These are phyloP conservation scores for Glaucopsyche alexis DNA, from an alignment of 2,888 invertebrate species.

Conservation along the genomic window DNA sequence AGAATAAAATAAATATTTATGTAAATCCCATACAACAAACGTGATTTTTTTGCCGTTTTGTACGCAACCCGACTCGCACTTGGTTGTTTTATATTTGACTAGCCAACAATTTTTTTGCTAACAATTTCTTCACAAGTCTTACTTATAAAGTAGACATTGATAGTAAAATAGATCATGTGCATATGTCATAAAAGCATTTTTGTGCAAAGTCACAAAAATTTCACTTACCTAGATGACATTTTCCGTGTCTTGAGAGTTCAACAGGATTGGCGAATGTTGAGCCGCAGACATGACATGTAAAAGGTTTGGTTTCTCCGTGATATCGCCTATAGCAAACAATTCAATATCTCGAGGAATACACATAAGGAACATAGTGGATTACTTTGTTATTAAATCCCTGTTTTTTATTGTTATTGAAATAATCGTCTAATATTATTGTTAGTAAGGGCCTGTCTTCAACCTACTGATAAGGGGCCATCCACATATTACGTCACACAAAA, in stretches of 20 bases:
- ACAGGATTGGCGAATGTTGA: conserved; percentile 90
- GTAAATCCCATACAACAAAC: too few species aligned
- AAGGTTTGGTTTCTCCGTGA: conserved; percentile 92
- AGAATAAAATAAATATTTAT: too few species aligned
- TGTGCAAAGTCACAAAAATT: not conserved
- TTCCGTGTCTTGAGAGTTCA: conserved; percentile 89
- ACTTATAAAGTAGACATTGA: too few species aligned
- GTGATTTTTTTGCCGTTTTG: too few species aligned
- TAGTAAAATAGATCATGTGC: too few species aligned
- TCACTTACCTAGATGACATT: conserved; percentile 88
- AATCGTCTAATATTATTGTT: not conserved
- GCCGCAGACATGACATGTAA: conserved; percentile 89
- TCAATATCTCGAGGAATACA: conserved; percentile 14
- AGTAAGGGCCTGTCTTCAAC: not conserved
- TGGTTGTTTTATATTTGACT: too few species aligned
- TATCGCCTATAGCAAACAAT: conserved; percentile 81
- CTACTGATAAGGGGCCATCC: too few species aligned
- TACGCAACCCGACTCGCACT: too few species aligned
- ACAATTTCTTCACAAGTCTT: too few species aligned
- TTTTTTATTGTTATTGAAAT: not conserved
- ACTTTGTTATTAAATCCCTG: not conserved
- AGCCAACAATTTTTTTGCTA: too few species aligned
- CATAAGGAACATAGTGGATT: not conserved
- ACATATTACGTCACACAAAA: too few species aligned
- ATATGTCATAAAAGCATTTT: not conserved